A percentile compares a stretch with the other conserved stretches of the same genome.
These are phyloP conservation scores for Aegithalos caudatus DNA, from an alignment of 2,113 vertebrate species.

Conservation along the genomic window DNA sequence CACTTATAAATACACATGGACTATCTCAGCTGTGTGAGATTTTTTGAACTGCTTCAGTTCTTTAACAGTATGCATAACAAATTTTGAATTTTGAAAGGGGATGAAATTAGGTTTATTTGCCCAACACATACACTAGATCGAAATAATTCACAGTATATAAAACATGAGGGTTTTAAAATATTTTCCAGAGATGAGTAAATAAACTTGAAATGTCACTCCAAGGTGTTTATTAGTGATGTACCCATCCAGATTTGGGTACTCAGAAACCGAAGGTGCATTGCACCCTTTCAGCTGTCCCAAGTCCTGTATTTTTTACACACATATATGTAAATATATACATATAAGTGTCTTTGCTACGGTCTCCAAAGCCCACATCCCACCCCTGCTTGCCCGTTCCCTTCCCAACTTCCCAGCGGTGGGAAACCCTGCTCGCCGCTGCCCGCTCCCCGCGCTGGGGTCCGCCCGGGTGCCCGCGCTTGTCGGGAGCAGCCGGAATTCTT, in stretches of 20 bases:
- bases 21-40: neutral
- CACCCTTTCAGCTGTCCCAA: neutral
- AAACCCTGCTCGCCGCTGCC: neutral
- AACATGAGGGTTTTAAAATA: fast-evolving
- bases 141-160: neutral
- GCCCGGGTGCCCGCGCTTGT: neutral
- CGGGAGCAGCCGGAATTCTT: neutral
- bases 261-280: neutral
- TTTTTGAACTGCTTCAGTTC: neutral
- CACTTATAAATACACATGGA: neutral
- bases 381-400: fast-evolving
- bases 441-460: neutral
- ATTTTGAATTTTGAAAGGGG: neutral
- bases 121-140: neutral
- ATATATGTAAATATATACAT: too few species aligned
- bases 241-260: too few species aligned
- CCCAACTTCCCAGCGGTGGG: neutral
- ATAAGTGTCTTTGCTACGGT: neutral
- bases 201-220: too few species aligned
- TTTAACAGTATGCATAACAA: neutral
- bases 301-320: neutral
- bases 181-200: neutral
- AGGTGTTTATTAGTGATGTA: fast-evolving
- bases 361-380: fast-evolving
- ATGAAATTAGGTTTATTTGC: neutral